These are phyloP conservation scores for Pelobates cultripes DNA, from an alignment of 2,797 vertebrate species.

Conservation along the genomic window DNA sequence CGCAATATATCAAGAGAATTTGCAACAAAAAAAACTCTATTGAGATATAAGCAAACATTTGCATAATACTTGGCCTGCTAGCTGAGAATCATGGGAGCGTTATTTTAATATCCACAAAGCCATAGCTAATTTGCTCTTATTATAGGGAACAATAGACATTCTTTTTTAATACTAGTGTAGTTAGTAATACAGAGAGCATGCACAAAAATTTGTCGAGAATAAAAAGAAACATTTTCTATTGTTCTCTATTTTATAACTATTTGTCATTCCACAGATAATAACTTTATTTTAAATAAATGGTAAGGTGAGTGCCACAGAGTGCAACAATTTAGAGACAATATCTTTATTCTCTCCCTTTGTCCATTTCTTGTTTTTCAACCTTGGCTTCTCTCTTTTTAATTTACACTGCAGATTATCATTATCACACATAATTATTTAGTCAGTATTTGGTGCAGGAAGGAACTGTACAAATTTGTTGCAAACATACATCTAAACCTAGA, in stretches of 20 bases:
- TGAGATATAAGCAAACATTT: no score
- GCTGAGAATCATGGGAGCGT: neutral
- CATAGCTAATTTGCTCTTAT: neutral
- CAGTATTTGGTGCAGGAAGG: neutral
- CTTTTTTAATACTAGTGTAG: neutral
- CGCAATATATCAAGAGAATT: no score
- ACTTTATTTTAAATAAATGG: neutral
- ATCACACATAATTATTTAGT: neutral
- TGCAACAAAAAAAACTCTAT: no score
- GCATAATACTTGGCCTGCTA: no score
- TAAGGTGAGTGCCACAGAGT: neutral
- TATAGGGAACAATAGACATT: neutral
- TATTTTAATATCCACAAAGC: neutral
- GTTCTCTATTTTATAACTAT: neutral
- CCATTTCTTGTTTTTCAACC: neutral
- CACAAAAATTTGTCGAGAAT: neutral
- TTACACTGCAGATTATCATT: neutral
- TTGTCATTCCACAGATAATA: neutral
- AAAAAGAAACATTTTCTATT: neutral
- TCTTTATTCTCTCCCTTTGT: neutral
- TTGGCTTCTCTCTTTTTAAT: neutral
- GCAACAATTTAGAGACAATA: neutral
- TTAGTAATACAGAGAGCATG: neutral
- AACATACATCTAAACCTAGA: neutral
- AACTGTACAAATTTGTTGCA: neutral